Evolutionary conservation across 2,797 vertebrate species (phyloP).

Genomic region (Sciurus carolinensis): DNA sequence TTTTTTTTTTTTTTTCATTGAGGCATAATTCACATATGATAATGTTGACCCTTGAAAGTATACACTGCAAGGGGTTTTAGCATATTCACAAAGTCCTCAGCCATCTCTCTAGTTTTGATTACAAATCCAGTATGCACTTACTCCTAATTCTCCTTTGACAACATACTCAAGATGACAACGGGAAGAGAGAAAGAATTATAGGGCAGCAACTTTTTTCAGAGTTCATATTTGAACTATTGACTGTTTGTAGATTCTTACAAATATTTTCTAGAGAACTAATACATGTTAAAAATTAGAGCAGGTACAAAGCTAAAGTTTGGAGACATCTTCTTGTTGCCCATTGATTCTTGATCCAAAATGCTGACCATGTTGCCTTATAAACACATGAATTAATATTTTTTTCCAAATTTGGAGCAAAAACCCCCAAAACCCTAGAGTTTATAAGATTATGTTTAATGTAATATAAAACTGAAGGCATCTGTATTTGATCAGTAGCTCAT

Average conservation of each 20-base stretch:
- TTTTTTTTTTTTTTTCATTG: background rate
- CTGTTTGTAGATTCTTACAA: background rate
- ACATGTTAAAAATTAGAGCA: background rate
- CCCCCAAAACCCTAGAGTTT: background rate
- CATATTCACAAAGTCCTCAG: background rate
- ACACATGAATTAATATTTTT: slow-evolving; percentile 17
- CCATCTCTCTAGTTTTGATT: background rate
- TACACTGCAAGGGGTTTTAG: background rate
- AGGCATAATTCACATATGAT: background rate
- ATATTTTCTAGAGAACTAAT: background rate
- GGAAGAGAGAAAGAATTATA: background rate
- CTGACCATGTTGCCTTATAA: background rate
- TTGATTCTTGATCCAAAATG: background rate
- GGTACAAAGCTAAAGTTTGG: background rate
- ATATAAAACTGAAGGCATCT: slow-evolving; percentile 18
- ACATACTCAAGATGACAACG: background rate
- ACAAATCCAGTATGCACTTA: background rate
- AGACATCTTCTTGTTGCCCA: background rate
- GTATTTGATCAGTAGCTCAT: background rate
- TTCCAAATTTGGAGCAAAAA: background rate
- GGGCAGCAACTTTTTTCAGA: background rate
- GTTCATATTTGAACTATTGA: slow-evolving; percentile 9
- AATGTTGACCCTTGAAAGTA: background rate
- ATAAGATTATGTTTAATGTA: background rate
- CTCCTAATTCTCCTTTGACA: background rate